These are phyloP conservation scores for Scomberomorus guttatus DNA, from an alignment of 2,797 vertebrate species.

Conservation along the genomic window DNA sequence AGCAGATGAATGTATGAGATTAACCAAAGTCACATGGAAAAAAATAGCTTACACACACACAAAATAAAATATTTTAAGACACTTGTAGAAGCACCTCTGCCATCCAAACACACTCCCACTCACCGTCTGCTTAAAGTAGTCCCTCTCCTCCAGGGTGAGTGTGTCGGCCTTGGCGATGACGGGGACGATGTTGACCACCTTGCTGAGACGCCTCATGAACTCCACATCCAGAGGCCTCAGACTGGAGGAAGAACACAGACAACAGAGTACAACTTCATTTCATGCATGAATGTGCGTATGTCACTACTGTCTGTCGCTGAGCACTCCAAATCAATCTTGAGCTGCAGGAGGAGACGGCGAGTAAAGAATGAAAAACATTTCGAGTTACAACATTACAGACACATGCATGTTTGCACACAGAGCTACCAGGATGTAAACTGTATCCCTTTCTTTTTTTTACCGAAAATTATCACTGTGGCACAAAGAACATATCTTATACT, in stretches of 20 bases:
- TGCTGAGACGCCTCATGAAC: constrained; percentile 97
- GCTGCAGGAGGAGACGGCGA: not conserved
- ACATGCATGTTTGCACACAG: not conserved
- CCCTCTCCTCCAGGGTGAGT: constrained; percentile 95
- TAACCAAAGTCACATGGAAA: not conserved
- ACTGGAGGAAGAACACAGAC: constrained; percentile 73
- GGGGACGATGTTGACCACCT: constrained; percentile 98
- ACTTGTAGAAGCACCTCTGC: not conserved
- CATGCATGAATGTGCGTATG: not conserved
- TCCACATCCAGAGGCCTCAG: constrained; percentile 95
- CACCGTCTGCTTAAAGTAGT: constrained; percentile 95
- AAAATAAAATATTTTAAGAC: constrained; percentile 18
- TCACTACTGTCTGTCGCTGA: not conserved
- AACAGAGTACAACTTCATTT: constrained; percentile 1
- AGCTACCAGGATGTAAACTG: not conserved
- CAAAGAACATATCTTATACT: not conserved
- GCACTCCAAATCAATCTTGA: not conserved
- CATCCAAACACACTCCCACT: constrained; percentile 42
- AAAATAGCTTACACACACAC: not conserved
- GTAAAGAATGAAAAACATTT: not conserved
- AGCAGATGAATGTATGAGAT: not conserved
- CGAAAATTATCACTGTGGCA: not conserved
- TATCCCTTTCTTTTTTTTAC: not conserved
- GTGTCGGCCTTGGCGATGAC: constrained; percentile 98
- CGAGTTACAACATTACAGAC: not conserved